phyloP scores from a whole-genome alignment of 30 jellyfish, hydroid and myxozoan genomes.

The Turritopsis dohrnii region DNA sequence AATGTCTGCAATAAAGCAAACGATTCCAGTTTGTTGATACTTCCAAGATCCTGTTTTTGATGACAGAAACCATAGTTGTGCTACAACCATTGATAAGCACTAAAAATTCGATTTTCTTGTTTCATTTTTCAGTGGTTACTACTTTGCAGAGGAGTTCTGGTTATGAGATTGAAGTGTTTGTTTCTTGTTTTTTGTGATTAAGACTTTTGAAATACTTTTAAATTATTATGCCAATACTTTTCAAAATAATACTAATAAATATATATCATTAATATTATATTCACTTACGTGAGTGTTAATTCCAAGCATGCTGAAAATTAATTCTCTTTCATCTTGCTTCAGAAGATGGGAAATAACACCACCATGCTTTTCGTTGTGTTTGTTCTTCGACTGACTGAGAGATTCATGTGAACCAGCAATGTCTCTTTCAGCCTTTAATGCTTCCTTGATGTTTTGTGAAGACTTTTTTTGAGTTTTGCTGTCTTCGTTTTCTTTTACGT shows the following conservation, averaged over 20 bases:
- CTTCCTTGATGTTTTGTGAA: not conserved
- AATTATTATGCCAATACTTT: too few species aligned
- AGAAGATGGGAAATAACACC: not conserved
- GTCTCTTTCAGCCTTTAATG: not conserved
- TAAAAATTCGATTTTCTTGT: not conserved
- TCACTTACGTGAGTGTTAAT: not conserved
- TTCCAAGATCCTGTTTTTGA: not conserved
- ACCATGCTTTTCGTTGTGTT: not conserved
- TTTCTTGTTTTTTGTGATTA: too few species aligned
- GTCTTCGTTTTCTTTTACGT: not conserved
- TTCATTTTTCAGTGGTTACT: not conserved
- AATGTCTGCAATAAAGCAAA: not conserved
- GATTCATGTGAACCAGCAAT: not conserved
- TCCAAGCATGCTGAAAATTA: not conserved
- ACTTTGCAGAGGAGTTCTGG: not conserved
- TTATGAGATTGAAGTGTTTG: too few species aligned
- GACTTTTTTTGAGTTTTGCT: not conserved
- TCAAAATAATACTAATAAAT: too few species aligned
- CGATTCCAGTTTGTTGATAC: not conserved
- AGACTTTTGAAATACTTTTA: too few species aligned
- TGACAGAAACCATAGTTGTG: not conserved
- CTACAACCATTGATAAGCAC: constrained; percentile 7
- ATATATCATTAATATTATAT: too few species aligned
- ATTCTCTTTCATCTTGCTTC: not conserved
- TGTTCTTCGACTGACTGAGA: not conserved